A percentile compares a stretch with the other conserved stretches of the same genome.
Conservation (phyloP, 53 echinoderm and acorn worm species). For the Crossaster papposus region DNA sequence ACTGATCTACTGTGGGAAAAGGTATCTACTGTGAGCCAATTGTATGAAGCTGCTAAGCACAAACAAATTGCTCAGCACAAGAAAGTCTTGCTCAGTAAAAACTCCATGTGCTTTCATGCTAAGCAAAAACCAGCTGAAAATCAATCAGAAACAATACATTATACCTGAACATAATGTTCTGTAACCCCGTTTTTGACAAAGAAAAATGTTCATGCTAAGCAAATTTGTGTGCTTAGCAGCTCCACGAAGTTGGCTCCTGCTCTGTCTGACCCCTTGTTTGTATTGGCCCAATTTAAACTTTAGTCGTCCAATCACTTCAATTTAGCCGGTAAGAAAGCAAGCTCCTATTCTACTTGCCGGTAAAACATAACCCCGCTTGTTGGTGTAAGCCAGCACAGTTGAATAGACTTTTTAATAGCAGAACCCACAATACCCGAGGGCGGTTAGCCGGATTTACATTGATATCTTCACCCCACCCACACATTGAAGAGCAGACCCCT, state of each 20-base stretch:
- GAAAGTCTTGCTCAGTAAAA: no score
- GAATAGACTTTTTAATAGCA: neutral
- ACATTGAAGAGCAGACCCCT: neutral
- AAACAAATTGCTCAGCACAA: no score
- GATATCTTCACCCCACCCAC: slow-evolving; percentile 29
- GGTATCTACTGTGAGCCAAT: no score
- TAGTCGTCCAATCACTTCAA: neutral
- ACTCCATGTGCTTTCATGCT: no score
- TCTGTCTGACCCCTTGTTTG: neutral
- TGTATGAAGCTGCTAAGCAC: no score
- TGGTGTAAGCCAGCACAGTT: neutral
- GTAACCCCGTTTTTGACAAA: no score
- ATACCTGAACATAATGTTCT: no score
- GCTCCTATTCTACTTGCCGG: neutral
- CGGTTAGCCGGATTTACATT: neutral
- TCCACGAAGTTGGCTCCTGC: neutral
- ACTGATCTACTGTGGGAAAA: neutral
- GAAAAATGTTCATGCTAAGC: no score
- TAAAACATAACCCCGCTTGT: no score
- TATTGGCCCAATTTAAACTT: neutral
- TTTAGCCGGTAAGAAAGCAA: neutral
- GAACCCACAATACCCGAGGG: slow-evolving; percentile 21
- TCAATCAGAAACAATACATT: no score
- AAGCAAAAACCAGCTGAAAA: no score
- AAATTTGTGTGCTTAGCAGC: no score